Evolutionary conservation across 2,113 vertebrate genomes (phyloP).

Genomic region (Cinclus mexicanus): DNA sequence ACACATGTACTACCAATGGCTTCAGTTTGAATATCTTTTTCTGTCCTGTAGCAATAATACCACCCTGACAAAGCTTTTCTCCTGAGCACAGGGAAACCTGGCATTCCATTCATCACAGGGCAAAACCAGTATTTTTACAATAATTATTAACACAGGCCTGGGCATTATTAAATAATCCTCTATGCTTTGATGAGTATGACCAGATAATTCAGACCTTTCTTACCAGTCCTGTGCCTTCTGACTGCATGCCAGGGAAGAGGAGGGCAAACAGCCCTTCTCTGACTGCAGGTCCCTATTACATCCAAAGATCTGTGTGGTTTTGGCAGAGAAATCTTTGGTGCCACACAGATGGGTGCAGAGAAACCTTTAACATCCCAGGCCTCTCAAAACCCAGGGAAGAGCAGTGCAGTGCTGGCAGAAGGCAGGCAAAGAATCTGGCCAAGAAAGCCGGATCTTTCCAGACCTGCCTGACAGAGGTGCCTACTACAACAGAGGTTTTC

Average conservation of each 20-base stretch:
- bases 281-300: not conserved
- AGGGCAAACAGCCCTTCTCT: not conserved
- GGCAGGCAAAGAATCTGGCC: not conserved
- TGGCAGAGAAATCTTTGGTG: not conserved
- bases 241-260: not conserved
- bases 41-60: not conserved
- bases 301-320: not conserved
- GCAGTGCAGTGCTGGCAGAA: rapidly evolving
- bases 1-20: not conserved
- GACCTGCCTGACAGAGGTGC: not conserved
- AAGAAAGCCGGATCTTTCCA: not conserved
- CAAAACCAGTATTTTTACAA: not conserved
- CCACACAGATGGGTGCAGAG: not conserved
- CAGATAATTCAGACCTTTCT: not conserved
- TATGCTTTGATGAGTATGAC: not conserved
- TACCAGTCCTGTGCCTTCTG: not conserved
- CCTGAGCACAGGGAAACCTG: not conserved
- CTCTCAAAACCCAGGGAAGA: not conserved
- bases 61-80: not conserved
- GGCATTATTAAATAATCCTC: not conserved
- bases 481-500: not conserved
- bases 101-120: not conserved
- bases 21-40: not conserved
- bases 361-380: not conserved
- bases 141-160: not conserved